A percentile compares a stretch with the other conserved stretches of the same genome.
Conservation (phyloP, 2,113 vertebrate genomes). For the Gadus macrocephalus region DNA sequence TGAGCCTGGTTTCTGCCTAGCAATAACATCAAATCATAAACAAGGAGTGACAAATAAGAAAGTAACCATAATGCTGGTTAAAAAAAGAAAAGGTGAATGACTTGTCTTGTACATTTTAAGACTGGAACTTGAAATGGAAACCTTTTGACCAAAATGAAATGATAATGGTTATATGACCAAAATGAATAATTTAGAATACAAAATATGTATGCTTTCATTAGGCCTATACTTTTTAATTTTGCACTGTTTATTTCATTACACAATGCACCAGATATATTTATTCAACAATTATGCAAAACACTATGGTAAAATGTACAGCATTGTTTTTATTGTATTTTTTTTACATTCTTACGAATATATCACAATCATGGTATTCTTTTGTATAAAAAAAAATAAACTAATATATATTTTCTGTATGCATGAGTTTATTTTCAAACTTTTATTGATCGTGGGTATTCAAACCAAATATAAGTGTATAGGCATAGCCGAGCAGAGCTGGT, state of each 20-base stretch:
- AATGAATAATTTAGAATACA: constrained; percentile 11
- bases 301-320: constrained; percentile 1
- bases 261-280: constrained; percentile 65
- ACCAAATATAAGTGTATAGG: too few species aligned
- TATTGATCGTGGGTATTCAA: neutral
- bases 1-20: constrained; percentile 54
- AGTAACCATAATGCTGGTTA: neutral
- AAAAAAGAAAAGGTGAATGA: constrained; percentile 2
- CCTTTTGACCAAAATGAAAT: too few species aligned
- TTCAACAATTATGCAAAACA: constrained; percentile 36
- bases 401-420: neutral
- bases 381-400: constrained; percentile 13
- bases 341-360: constrained; percentile 20
- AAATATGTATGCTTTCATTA: constrained; percentile 13
- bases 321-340: constrained; percentile 11
- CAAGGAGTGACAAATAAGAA: neutral
- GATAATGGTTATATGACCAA: neutral
- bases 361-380: constrained; percentile 20
- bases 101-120: too few species aligned
- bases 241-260: constrained; percentile 54
- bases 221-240: constrained; percentile 53
- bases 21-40: constrained; percentile 31
- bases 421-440: neutral
- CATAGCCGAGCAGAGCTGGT: too few species aligned
- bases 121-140: too few species aligned